Conservation (phyloP, 1,140 invertebrate genomes). For the Argopecten irradians region DNA sequence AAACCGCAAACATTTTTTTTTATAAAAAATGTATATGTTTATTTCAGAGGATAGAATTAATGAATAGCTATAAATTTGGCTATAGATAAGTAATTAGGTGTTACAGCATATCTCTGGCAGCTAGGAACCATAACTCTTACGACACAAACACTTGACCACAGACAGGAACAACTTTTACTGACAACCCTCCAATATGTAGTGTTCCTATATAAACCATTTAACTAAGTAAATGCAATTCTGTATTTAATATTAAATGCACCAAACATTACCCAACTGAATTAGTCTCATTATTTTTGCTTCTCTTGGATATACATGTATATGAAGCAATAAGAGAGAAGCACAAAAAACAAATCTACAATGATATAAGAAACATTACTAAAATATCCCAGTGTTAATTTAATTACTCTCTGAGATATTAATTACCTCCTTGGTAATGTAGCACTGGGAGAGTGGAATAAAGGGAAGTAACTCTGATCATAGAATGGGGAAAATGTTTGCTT, state of each 20-base stretch:
- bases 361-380: too few relatives aligned
- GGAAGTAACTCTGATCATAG: too few relatives aligned
- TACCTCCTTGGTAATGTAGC: too few relatives aligned
- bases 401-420: too few relatives aligned
- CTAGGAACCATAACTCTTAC: background rate
- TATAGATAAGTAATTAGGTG: background rate
- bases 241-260: background rate
- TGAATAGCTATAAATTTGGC: background rate
- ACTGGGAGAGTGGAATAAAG: too few relatives aligned
- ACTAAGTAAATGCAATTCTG: background rate
- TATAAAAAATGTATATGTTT: background rate
- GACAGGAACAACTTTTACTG: background rate
- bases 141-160: background rate
- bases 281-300: background rate
- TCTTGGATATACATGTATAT: background rate
- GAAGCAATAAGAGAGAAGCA: too few relatives aligned
- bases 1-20: background rate
- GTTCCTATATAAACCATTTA: background rate
- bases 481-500: too few relatives aligned
- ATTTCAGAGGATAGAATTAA: background rate
- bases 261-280: background rate
- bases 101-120: background rate
- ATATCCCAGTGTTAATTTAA: too few relatives aligned
- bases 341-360: too few relatives aligned
- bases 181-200: background rate